Evolutionary conservation across 2,888 invertebrate genomes (phyloP).

Genomic region (Yponomeuta sedellus): DNA sequence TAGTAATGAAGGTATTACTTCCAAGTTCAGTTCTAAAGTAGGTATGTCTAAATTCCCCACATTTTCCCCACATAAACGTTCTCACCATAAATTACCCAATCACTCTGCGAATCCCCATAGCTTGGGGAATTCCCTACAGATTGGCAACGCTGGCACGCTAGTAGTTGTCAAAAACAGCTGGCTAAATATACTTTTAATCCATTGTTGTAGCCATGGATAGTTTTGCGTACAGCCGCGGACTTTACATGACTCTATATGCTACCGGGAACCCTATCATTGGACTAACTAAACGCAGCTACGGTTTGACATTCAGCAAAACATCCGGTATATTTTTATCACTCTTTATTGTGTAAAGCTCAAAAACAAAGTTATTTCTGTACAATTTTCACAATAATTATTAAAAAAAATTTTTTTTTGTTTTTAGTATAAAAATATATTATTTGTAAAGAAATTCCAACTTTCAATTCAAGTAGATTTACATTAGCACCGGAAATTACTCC

Average conservation of each 20-base stretch:
- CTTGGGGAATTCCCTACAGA: too few species aligned
- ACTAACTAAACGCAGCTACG: not conserved
- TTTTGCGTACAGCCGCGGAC: too few species aligned
- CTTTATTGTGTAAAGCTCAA: not conserved
- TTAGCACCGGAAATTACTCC: conserved; percentile 51
- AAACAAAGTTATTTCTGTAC: not conserved
- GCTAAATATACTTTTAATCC: not conserved
- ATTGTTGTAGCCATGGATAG: too few species aligned
- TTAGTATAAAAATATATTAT: conserved; percentile 7
- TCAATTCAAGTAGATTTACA: not conserved
- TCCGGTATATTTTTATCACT: not conserved
- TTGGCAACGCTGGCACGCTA: not conserved
- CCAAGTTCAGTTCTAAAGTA: too few species aligned
- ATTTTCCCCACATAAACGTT: too few species aligned
- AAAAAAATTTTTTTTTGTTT: not conserved
- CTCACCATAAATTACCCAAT: too few species aligned
- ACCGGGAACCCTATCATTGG: too few species aligned
- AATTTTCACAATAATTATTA: not conserved
- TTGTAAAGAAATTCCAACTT: not conserved
- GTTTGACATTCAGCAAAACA: not conserved
- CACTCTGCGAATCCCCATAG: too few species aligned
- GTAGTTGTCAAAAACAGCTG: not conserved
- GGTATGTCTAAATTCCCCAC: too few species aligned
- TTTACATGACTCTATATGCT: too few species aligned
- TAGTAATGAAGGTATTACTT: too few species aligned